These are phyloP conservation scores for Naso thynnoides DNA, from an alignment of 2,797 vertebrate genomes.

Conservation along the genomic window DNA sequence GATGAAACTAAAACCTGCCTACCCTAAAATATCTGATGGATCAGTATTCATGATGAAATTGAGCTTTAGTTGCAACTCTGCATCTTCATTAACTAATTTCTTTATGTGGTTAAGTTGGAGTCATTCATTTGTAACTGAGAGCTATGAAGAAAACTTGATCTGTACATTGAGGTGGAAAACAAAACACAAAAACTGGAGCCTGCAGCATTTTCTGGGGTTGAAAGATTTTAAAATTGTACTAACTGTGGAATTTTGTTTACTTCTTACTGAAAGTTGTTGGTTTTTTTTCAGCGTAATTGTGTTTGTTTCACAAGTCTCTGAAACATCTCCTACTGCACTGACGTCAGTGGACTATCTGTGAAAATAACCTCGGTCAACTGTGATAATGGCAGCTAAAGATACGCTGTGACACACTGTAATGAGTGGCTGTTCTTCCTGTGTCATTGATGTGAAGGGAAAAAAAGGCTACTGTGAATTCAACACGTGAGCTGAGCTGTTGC, in stretches of 20 bases:
- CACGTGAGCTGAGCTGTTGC: neutral
- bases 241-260: slow-evolving; percentile 1
- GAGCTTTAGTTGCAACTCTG: neutral
- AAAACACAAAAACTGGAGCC: neutral
- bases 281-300: too few relatives aligned
- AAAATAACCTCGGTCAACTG: neutral
- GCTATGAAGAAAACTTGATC: neutral
- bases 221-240: neutral
- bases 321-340: neutral
- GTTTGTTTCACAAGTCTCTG: neutral
- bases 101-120: neutral
- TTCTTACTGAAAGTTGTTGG: neutral
- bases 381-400: neutral
- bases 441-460: neutral
- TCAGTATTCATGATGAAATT: too few relatives aligned
- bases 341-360: neutral
- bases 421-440: neutral
- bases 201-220: neutral
- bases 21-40: neutral
- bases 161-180: neutral
- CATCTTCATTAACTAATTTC: neutral
- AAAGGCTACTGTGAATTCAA: neutral
- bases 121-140: neutral
- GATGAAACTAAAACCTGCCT: too few relatives aligned
- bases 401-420: neutral